These are phyloP conservation scores for Calycopis cecrops DNA, from an alignment of 1,140 invertebrate species.

Conservation along the genomic window DNA sequence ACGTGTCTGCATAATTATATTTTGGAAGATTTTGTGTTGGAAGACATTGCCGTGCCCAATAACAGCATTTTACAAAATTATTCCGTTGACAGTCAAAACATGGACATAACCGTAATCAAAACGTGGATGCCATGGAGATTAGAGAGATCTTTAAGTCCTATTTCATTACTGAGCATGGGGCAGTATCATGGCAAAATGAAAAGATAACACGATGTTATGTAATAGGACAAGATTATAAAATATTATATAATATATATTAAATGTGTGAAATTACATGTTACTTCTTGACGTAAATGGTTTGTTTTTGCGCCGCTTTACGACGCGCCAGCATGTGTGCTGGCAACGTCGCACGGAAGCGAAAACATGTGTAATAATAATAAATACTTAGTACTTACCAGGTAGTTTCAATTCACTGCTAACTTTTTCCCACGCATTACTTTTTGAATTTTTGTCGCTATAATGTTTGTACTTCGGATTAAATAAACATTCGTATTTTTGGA, in stretches of 20 bases:
- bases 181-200: conserved; percentile 16
- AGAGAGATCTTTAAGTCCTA: conserved; percentile 5
- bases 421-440: conserved; percentile 16
- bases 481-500: conserved; percentile 16
- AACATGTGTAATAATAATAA: conserved; percentile 13
- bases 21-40: conserved; percentile 5
- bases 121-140: conserved; percentile 8
- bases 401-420: conserved; percentile 11
- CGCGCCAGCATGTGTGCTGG: not conserved
- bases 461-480: conserved; percentile 11
- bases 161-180: conserved; percentile 13
- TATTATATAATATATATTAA: conserved; percentile 3
- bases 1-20: conserved; percentile 17
- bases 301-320: not conserved
- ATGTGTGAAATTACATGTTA: not conserved
- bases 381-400: conserved; percentile 17
- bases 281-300: not conserved
- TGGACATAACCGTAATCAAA: not conserved
- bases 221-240: conserved; percentile 2
- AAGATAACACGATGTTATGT: conserved; percentile 5
- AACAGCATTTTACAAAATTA: conserved; percentile 7
- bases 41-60: conserved; percentile 4
- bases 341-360: not conserved
- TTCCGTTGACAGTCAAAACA: not conserved
- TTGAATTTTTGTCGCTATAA: conserved; percentile 16